Base-by-base conservation (phyloP, 1,140 invertebrate species). In the Drosophila lacteicornis region DNA sequence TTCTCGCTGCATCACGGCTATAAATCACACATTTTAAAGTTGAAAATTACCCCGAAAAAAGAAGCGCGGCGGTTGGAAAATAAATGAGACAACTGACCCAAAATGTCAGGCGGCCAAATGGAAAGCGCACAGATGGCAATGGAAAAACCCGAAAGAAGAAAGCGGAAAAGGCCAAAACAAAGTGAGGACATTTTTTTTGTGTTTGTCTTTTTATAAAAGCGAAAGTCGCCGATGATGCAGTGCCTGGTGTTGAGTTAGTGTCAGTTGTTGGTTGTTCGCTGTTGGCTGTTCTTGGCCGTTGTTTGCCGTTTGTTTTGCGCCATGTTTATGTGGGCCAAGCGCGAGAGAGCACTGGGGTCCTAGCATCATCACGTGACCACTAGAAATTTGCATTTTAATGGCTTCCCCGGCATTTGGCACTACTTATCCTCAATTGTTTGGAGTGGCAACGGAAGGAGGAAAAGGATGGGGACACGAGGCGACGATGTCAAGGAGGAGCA, bases 331-430 rank as follows among this genome's bases (percentile, higher is more conserved):
- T 79, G 75, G 77, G 75, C 67, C 75, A 78, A 78, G 79, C 58
- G 79, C 68, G 67, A 68, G 43, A 73, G 71, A 76, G 78, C 62
- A 56, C 43, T 38, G 47, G 5, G 5, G 22, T n/a, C 53, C 59
- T 76, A 80, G 55, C 84, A 71, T 83, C 80, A 78, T 80, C 80
- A 75, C 74, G 80, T 88, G 84, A 88, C 84, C 84, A 90, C 86
- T 82, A 82, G 68, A 90, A 90, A 85, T 90, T 90, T 90, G 67
- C 85, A 90, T 90, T 90, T 90, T 82, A 90, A 90, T 90, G 75
- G 70, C 76, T 73, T 69, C 40, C 68, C 59, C 57, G 70, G 76
- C 79, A 87, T 87, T 87, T 87, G 63, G 62, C 74, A 74, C 70
- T 73, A 74, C 70, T 74, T 74, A 74, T 73, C 67, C 70, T 73